These are phyloP conservation scores for Anas flavirostris DNA, from an alignment of 2,797 vertebrate species.

Conservation along the genomic window DNA sequence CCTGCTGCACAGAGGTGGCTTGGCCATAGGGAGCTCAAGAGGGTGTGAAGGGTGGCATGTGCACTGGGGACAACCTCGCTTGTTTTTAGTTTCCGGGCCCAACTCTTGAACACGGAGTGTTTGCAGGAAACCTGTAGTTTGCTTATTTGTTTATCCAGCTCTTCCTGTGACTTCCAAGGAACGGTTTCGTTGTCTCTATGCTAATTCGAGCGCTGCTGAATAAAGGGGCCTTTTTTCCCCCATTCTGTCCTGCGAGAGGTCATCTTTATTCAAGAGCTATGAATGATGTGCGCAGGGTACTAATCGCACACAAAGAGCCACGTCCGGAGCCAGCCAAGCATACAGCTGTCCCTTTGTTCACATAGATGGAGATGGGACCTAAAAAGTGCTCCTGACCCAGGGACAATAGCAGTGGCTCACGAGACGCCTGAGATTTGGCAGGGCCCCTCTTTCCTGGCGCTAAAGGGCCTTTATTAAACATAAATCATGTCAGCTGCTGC, in stretches of 20 bases:
- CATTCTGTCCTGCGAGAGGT: conserved; percentile 41
- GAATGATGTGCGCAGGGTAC: conserved; percentile 68
- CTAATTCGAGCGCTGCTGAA: conserved; percentile 36
- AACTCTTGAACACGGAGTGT: not conserved
- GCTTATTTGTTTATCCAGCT: conserved; percentile 56
- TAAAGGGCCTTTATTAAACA: conserved; percentile 62
- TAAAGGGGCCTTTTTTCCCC: conserved; percentile 62
- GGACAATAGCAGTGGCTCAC: not conserved
- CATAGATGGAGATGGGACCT: conserved; percentile 54
- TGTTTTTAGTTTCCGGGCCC: not conserved
- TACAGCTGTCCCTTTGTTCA: conserved; percentile 80
- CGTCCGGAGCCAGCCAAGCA: conserved; percentile 67
- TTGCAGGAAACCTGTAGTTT: conserved; percentile 8
- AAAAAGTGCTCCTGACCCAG: conserved; percentile 55
- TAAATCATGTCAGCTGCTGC: conserved; percentile 63
- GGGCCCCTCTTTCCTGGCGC: conserved; percentile 46
- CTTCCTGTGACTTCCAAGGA: conserved; percentile 60
- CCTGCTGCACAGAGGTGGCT: not conserved
- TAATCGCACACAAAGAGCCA: conserved; percentile 62
- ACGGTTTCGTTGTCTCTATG: conserved; percentile 30
- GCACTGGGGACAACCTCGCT: not conserved
- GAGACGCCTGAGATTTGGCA: conserved; percentile 67
- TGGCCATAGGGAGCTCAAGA: not conserved
- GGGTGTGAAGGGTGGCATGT: not conserved
- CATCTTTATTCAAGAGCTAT: conserved; percentile 74